Evolutionary conservation across 2,113 vertebrate species (phyloP), one percentile per base, ranked within the genome.

Genomic region (Pelobates fuscus): DNA sequence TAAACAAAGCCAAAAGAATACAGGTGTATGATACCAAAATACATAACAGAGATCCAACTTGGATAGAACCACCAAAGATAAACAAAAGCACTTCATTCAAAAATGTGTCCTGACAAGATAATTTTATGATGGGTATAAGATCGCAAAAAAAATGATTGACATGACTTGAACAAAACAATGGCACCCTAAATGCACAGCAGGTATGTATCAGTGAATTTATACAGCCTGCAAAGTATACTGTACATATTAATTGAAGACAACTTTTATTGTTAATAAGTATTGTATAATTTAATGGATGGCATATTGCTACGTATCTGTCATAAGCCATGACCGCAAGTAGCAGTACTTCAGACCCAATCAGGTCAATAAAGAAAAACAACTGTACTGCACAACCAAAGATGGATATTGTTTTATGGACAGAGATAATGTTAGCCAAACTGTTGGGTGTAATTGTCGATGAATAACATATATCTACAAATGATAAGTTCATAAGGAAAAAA

Each of bases 251-350:
- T 46, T 30, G 11, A 2, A 59, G 4, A 17, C 32, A 59, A 43
- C n/a, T 10, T 12, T 2, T 8, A 23, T 66, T 59, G 25, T 29
- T 67, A 2, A 75, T 60, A 46, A 67, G 14, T 2, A 41, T 7
- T n/a, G 8, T 25, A 57, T 75, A 75, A 58, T 57, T 20, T 30
- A 74, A 20, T 8, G 71, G 71, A 20, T 66, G 55, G 41, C 62
- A 74, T 58, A 74, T 74, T 2, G 71, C 71, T 41, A 29, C 49
- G 41, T 44, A 74, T 3, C 71, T 29, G 8, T 74, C 71, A 74
- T 74, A 74, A n/a, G 71, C 71, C 62, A 74, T 65, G 1, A 57
- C 61, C 0, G 81, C 82, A 37, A 84, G 44, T 32, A 82, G 71
- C 71, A 83, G 77, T 21, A 68, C 79, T 62, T 80, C 71, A 8